phyloP scores from a whole-genome alignment of 2,888 invertebrate species.

The Aphidoletes aphidimyza region DNA sequence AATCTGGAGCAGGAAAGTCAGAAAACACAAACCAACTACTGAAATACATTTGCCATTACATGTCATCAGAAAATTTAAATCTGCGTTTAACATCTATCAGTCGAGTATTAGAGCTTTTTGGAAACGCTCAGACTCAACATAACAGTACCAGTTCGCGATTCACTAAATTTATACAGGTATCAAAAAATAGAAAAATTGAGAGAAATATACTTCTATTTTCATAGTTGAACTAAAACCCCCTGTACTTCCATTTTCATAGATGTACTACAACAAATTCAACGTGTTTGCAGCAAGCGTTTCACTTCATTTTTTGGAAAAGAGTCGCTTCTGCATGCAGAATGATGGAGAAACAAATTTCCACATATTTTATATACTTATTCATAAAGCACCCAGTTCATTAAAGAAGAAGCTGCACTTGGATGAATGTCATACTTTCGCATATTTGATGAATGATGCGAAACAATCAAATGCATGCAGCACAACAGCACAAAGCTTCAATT shows the following conservation, averaged over 20 bases:
- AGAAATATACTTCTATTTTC: too few species aligned
- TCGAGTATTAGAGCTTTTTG: background rate
- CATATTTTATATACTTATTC: background rate
- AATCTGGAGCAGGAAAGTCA: too few species aligned
- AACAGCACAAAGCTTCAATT: background rate
- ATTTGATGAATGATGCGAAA: background rate
- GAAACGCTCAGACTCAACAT: background rate
- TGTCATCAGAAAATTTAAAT: too few species aligned
- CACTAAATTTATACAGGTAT: background rate
- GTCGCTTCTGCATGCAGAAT: background rate
- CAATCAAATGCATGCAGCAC: background rate
- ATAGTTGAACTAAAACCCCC: too few species aligned
- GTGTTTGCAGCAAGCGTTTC: background rate
- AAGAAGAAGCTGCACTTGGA: background rate
- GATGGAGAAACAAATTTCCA: background rate
- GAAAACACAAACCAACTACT: too few species aligned
- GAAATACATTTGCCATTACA: too few species aligned
- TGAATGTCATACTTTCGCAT: background rate
- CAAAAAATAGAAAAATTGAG: too few species aligned
- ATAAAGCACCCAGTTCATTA: background rate
- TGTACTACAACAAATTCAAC: background rate
- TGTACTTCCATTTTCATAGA: background rate
- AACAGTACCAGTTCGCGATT: background rate
- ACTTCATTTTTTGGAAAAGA: background rate
- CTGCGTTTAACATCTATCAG: too few species aligned